phyloP scores from a whole-genome alignment of 2,113 vertebrate genomes.

The Spea bombifrons region DNA sequence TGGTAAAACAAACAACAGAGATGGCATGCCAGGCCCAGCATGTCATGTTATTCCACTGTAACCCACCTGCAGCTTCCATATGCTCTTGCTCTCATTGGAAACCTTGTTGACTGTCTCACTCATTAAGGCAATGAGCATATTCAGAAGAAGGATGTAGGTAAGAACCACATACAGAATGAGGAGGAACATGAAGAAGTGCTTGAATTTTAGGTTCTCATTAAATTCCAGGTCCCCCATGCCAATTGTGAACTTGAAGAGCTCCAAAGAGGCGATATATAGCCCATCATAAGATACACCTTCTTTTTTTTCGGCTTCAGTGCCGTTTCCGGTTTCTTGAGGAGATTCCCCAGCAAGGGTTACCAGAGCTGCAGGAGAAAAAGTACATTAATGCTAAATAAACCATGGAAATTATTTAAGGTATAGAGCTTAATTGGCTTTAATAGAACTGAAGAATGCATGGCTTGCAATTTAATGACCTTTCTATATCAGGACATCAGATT shows the following conservation, averaged over 20 bases:
- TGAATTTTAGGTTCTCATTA: constrained; percentile 76
- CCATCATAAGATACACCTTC: constrained; percentile 59
- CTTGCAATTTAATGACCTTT: too few relatives aligned
- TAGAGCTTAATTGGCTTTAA: too few relatives aligned
- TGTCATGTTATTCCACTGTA: too few relatives aligned
- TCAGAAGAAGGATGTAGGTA: constrained; percentile 90
- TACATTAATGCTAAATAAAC: background rate
- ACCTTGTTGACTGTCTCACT: constrained; percentile 79
- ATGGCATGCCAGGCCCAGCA: too few relatives aligned
- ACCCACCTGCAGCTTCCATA: constrained; percentile 92
- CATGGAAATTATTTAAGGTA: too few relatives aligned
- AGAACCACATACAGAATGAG: constrained; percentile 87
- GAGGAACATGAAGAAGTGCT: constrained; percentile 78
- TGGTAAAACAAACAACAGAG: too few relatives aligned
- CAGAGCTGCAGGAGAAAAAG: constrained; percentile 66
- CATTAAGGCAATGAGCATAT: constrained; percentile 97
- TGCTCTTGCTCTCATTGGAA: constrained; percentile 72
- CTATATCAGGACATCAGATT: too few relatives aligned
- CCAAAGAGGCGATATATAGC: constrained; percentile 74
- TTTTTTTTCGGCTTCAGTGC: background rate
- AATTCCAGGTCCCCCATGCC: constrained; percentile 96
- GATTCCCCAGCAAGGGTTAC: constrained; percentile 75
- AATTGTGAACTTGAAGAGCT: constrained; percentile 96
- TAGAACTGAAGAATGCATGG: too few relatives aligned
- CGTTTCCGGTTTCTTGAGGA: background rate